Base-by-base conservation (phyloP, 1,140 invertebrate genomes). In the Phortica variegata region DNA sequence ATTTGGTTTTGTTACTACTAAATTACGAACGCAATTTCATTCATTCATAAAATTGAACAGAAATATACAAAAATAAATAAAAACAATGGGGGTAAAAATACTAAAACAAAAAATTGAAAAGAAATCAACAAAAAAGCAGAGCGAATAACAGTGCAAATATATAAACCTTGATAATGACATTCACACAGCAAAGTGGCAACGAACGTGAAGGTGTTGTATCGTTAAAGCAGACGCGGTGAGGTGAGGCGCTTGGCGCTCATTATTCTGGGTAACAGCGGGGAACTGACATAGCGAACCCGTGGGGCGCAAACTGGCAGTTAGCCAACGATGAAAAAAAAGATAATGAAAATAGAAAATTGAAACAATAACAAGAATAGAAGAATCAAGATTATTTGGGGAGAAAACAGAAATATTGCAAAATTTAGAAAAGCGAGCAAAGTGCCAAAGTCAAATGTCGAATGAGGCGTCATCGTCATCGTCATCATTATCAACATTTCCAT, bases 121-220 rank as follows among this genome's bases (percentile, higher is more conserved):
- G 10, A 45, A 49, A 52, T 34, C 17, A 45, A 20, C 10, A 60
- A 52, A 61, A 49, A 43, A 37, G 36, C 18, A 16, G 9, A 38
- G 18, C 36, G 8, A 17, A 6, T 19, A 12, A 45, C 43, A 49
- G 43, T 45, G 51, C 54, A 49, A 51, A 50, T 46, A 52, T 46
- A 62, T 58, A 68, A 68, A 68, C 63, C 63, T 68, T 68, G 63
- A 68, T 68, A 68, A 68, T 68, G 63, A 68, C 63, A 68, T 68
- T 68, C 63, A 68, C 39, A 54, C 52, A 51, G 47, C 26, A 12
- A 29, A 29, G 13, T 34, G n/a, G 32, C 32, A 15, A 31, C 47
- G 43, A 49, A 60, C 58, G 44, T 46, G 61, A 36, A 38, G 43
- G 16, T 54, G n/a, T n/a, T n/a, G n/a, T n/a, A n/a, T n/a, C n/a